A percentile compares a stretch with the other conserved stretches of the same genome.
Conservation (phyloP, 2,113 vertebrate species). For the Aix galericulata region DNA sequence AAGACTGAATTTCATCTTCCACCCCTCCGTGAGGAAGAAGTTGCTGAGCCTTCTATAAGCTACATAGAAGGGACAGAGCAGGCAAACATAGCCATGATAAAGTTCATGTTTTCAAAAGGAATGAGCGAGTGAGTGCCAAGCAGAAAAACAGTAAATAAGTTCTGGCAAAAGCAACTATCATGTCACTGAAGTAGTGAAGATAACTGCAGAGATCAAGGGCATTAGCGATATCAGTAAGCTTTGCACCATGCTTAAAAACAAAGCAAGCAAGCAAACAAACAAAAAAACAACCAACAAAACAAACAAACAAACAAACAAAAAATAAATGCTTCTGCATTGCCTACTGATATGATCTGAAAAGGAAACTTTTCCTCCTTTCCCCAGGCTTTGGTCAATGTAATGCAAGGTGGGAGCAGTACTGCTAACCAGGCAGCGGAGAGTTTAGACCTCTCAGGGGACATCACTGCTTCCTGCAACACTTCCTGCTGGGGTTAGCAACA, state of each 20-base stretch:
- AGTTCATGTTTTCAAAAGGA: background rate
- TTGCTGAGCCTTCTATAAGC: background rate
- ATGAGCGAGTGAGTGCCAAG: fast-evolving
- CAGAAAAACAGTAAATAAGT: background rate
- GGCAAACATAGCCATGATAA: no score
- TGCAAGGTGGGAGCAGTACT: background rate
- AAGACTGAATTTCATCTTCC: background rate
- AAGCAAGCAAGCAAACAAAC: background rate
- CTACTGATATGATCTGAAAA: background rate
- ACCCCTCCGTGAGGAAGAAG: background rate
- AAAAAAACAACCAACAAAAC: background rate
- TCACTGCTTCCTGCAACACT: fast-evolving
- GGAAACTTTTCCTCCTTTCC: background rate
- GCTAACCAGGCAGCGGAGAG: background rate
- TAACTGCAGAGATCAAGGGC: background rate
- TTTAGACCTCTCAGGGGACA: no score
- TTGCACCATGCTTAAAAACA: background rate
- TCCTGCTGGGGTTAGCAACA: background rate
- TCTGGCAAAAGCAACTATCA: background rate
- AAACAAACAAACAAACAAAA: background rate
- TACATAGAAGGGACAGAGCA: background rate
- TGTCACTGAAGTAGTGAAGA: background rate
- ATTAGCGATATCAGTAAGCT: background rate
- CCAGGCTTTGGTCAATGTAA: fast-evolving
- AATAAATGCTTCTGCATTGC: background rate